Evolutionary conservation across 1,140 invertebrate genomes (phyloP), one percentile per base, ranked within the genome.

Genomic region (Ips typographus): DNA sequence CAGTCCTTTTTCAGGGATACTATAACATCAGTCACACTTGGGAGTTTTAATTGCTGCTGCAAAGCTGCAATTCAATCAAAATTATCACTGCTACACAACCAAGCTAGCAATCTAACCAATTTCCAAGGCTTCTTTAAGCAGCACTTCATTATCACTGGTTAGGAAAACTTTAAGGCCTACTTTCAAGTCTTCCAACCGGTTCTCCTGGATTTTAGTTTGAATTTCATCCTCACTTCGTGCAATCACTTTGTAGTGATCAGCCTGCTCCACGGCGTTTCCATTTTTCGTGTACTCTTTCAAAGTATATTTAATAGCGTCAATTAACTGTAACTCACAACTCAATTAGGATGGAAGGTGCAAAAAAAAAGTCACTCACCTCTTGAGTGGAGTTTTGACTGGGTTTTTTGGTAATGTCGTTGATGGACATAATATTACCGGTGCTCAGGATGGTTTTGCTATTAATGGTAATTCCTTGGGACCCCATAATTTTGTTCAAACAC

Each of bases 381-480:
- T 94, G 91, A 53, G 88, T 89, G 38, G 93, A 87, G 82, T 88
- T 90, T 78, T 92, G 89, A 71, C 89, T 90, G 61, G 91, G 88
- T 78, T 93, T 94, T 80, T 90, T 91, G 77, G 91, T 93, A 36
- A 94, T 83, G 76, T 93, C 88, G 77, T 91, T 90, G 66, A 92
- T 85, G 73, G 87, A 89, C 42, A 95, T 84, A 71, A 95, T 91
- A 82, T 96, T 95, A 63, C 94, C 94, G 43, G 93, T 94, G 75
- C 92, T 91, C 66, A 95, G 87, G 55, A 79, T 74, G 39, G 76
- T 55, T 55, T 72, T 73, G 53, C 64, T 57, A 6, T 44, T 56
- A 7, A 58, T 51, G 3, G 4, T 37, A 1, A 53, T 62, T 40
- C 56, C 58, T 43, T 52, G 56, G 40, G 40, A 73, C 59, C 36